phyloP scores from a whole-genome alignment of 2,113 vertebrate species.

The Colius striatus region DNA sequence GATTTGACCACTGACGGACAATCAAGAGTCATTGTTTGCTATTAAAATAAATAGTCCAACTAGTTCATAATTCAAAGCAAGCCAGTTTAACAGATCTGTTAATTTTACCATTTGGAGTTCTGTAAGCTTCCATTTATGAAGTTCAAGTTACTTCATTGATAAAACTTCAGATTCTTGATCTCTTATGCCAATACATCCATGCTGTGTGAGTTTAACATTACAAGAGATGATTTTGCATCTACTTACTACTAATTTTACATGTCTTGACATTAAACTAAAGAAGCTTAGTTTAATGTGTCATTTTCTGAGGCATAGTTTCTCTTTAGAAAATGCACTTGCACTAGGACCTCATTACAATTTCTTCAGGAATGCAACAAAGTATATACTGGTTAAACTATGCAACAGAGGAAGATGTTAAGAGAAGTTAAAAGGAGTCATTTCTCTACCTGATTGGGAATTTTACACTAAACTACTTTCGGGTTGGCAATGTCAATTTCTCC shows the following conservation, averaged over 20 bases:
- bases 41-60: constrained; percentile 59
- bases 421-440: background rate
- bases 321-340: background rate
- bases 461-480: background rate
- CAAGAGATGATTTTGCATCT: background rate
- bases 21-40: constrained; percentile 39
- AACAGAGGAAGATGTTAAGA: background rate
- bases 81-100: constrained; percentile 62
- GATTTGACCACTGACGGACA: constrained; percentile 12
- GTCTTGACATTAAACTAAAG: background rate
- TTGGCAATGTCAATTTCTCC: background rate
- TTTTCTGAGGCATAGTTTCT: constrained; percentile 2
- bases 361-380: background rate
- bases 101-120: constrained; percentile 60
- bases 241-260: background rate
- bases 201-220: background rate
- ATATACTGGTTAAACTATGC: background rate
- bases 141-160: constrained; percentile 37
- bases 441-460: background rate
- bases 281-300: background rate
- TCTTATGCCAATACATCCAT: background rate
- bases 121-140: constrained; percentile 59
- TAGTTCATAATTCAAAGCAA: constrained; percentile 65
- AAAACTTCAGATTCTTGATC: background rate
- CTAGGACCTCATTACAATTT: background rate